A percentile compares a stretch with the other conserved stretches of the same genome.
phyloP scores from a whole-genome alignment of 2,888 invertebrate species.

The Graphium colonna region DNA sequence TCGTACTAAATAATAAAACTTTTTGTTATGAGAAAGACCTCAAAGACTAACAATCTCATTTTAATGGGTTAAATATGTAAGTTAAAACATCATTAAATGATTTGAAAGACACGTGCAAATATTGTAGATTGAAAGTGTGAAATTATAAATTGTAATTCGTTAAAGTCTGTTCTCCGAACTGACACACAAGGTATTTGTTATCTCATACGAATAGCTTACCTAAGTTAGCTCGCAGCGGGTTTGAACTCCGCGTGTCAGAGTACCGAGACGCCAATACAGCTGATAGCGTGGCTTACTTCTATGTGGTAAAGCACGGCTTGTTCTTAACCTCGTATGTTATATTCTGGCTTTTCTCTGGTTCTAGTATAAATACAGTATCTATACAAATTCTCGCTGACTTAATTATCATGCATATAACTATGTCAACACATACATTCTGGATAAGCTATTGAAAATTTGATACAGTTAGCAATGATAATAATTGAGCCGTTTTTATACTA shows the following conservation, averaged over 20 bases:
- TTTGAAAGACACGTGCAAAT: neutral
- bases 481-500: too few relatives aligned
- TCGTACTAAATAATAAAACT: too few relatives aligned
- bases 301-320: constrained; percentile 7
- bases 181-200: constrained; percentile 14
- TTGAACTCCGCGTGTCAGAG: constrained; percentile 21
- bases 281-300: constrained; percentile 12
- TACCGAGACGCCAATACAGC: constrained; percentile 16
- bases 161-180: neutral
- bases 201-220: constrained; percentile 18
- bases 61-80: too few relatives aligned
- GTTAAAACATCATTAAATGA: neutral
- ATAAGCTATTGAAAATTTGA: too few relatives aligned
- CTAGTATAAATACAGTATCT: too few relatives aligned
- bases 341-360: neutral
- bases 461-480: too few relatives aligned
- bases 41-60: too few relatives aligned
- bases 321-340: constrained; percentile 8
- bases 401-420: too few relatives aligned
- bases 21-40: too few relatives aligned
- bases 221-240: constrained; percentile 16
- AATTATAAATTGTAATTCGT: neutral
- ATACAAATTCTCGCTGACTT: too few relatives aligned
- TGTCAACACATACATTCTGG: too few relatives aligned
- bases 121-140: too few relatives aligned